These are phyloP conservation scores for Blennius ocellaris DNA, from an alignment of 2,113 vertebrate species.

Conservation along the genomic window DNA sequence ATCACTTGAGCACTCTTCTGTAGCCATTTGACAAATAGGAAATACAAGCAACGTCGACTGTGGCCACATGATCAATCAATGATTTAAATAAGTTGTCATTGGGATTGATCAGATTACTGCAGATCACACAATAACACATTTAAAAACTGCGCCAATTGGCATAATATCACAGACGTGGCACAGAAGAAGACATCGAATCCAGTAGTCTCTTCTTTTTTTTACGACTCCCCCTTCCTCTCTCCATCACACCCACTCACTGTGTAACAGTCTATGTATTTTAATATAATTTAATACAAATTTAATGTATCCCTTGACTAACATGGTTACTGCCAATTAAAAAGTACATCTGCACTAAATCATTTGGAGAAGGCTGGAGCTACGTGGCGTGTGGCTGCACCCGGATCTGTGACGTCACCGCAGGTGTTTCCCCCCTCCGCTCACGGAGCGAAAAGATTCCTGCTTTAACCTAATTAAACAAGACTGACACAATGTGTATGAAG, in stretches of 20 bases:
- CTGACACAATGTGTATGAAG: not conserved
- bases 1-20: not conserved
- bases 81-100: no score
- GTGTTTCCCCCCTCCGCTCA: not conserved
- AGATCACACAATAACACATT: no score
- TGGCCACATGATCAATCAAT: no score
- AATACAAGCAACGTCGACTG: no score
- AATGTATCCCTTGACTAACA: not conserved
- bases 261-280: not conserved
- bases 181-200: no score
- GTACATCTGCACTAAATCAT: constrained; percentile 4
- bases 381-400: no score
- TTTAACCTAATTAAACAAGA: not conserved
- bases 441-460: constrained; percentile 5
- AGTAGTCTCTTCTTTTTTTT: no score
- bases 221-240: not conserved
- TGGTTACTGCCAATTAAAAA: not conserved
- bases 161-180: no score
- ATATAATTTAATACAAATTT: not conserved
- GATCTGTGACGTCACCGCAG: not conserved
- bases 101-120: no score
- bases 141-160: no score
- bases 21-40: no score
- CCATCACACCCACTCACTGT: not conserved
- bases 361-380: not conserved